Base-by-base conservation (phyloP, 2,888 invertebrate genomes). In the Tachina fera region DNA sequence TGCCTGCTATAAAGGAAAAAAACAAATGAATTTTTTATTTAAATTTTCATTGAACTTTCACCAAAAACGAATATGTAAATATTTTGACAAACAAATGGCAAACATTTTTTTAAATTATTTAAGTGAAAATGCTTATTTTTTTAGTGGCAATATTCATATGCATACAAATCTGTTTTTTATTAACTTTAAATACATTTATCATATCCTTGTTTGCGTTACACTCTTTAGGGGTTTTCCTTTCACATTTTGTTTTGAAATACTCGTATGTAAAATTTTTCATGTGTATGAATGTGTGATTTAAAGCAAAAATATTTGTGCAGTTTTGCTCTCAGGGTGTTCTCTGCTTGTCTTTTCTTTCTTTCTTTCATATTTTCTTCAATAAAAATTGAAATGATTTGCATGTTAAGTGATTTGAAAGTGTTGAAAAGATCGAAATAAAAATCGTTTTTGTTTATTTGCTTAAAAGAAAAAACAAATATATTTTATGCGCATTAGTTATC, bases 151-250 rank as follows among this genome's bases (percentile, higher is more conserved):
- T n/a, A n/a, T 31, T 51, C 13, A 0, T 51, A 51, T 68, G 51
- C 51, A 41, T 39, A 68, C 51, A 53, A 68, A 68, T 68, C 51
- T 68, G 41, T 39, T 53, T 68, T 53, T 68, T 68, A 68, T 68
- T 68, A 68, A 68, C 68, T 68, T n/a, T 68, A 31, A 47, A 41
- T 6, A 68, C 51, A 68, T 51, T 51, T 16, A 31, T 53, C 51
- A 53, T 41, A 41, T 39, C 1, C 16, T 41, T 68, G 51, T 49
- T 51, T 16, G 39, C 49, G 10, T 16, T 61, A 16, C 41, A 41
- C 16, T 16, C 43, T n/a, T 41, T 9, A n/a, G 9, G 31, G 31
- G 5, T 6, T 61, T 61, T 10, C 39, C 0, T 16, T 43, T 43
- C 11, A 61, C 8, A 53, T 53, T 41, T 61, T 61, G 19, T 5